These are phyloP conservation scores for Halocynthia aurantium DNA, from an alignment of 23 tunicate genomes.

Conservation along the genomic window DNA sequence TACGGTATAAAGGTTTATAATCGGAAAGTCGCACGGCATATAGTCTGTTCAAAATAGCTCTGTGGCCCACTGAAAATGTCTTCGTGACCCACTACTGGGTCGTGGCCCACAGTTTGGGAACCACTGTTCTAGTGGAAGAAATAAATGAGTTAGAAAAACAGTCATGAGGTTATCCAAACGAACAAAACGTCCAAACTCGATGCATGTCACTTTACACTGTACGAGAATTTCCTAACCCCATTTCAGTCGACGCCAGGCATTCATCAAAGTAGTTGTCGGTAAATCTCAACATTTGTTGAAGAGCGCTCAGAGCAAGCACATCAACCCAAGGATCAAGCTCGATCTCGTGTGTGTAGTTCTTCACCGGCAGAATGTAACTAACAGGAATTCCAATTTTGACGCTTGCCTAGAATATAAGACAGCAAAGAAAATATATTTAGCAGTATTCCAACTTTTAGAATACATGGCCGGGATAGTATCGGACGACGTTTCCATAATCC, in stretches of 20 bases:
- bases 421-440: no score
- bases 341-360: slow-evolving; percentile 92
- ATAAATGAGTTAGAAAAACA: not conserved
- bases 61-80: no score
- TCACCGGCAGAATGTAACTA: slow-evolving; percentile 78
- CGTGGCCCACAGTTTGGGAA: no score
- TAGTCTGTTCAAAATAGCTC: no score
- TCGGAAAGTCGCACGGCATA: no score
- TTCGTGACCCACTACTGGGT: no score
- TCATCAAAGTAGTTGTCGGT: slow-evolving; percentile 96
- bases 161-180: not conserved
- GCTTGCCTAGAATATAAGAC: slow-evolving; percentile 50
- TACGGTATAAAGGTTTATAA: no score
- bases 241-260: slow-evolving; percentile 42
- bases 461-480: no score
- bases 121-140: not conserved
- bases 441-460: no score
- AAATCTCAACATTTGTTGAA: slow-evolving; percentile 94
- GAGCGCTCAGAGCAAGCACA: slow-evolving; percentile 68
- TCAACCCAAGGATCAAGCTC: slow-evolving; percentile 92
- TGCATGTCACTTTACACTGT: no score
- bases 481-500: no score
- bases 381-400: slow-evolving; percentile 85
- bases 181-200: no score
- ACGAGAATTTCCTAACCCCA: slow-evolving; percentile 39